Percentiles rank a stretch among this genome's conserved stretches.
These are phyloP conservation scores for Mohoua ochrocephala DNA, from an alignment of 2,113 vertebrate genomes.

Conservation along the genomic window DNA sequence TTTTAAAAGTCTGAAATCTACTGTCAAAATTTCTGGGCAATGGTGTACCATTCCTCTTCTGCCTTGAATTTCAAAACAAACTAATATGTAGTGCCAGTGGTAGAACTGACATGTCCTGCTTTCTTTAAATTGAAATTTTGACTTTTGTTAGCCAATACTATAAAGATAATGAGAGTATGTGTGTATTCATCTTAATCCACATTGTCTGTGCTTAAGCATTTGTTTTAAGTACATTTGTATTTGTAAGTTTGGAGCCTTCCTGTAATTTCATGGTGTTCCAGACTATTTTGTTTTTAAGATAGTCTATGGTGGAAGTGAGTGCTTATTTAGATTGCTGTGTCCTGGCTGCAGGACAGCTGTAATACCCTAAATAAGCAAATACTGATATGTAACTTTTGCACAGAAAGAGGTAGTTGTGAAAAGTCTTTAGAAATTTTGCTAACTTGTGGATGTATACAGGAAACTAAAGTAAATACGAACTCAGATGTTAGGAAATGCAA, in stretches of 20 bases:
- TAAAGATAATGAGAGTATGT: neutral
- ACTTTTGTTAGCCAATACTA: neutral
- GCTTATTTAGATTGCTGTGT: neutral
- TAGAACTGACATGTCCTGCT: neutral
- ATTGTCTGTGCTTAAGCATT: neutral
- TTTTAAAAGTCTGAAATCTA: neutral
- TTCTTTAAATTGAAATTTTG: neutral
- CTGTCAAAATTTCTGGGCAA: neutral
- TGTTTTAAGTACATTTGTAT: neutral
- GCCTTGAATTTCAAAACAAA: neutral
- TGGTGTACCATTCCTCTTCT: neutral
- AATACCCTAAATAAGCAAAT: neutral
- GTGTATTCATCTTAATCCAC: neutral
- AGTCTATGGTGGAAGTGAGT: neutral
- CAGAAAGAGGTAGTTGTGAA: neutral
- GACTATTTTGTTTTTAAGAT: neutral
- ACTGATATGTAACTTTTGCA: neutral
- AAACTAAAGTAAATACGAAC: neutral
- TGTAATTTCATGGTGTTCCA: neutral
- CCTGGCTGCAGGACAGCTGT: neutral
- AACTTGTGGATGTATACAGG: neutral
- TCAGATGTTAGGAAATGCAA: neutral
- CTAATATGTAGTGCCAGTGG: neutral
- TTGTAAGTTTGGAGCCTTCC: neutral
- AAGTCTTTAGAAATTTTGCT: neutral